Base-by-base conservation (phyloP, 2,113 vertebrate genomes). In the Rhinopomastus cyanomelas region DNA sequence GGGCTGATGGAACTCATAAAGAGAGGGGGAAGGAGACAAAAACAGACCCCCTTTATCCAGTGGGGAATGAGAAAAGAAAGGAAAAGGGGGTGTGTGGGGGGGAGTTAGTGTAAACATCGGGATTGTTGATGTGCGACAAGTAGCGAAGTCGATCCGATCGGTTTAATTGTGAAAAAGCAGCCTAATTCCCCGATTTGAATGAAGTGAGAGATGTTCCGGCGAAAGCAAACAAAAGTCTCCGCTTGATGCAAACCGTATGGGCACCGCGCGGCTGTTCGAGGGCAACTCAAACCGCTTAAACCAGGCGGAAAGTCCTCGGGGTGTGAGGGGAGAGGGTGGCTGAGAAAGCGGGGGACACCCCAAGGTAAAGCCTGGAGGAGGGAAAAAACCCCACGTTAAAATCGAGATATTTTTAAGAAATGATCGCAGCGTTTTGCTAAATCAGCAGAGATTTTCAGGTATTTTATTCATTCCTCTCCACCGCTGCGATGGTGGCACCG, bases 81-180 rank as follows among this genome's bases (percentile, higher is more conserved):
- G 18, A 61, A 26, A 37, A 22, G 16, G 23, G 34, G 6, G 10
- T 16, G 5, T 14, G 5, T 11, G 25, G 9, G 37, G 53, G 20
- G 15, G 48, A 16, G 15, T 78, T 26, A 80, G 74, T 88, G 86
- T 69, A 92, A 89, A 93, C 82, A 81, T 67, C 13, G 9, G 42
- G 44, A 83, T 91, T 88, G 80, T 93, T 91, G 89, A 81, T 90
- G 81, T 81, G 57, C 60, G 74, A 95, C 88, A 90, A 94, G 85
- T 87, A 88, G 76, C 81, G 19, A 10, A 71, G 48, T 32, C 34
- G 78, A 87, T 52, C 48, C 64, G 32, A 59, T 77, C 19, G 13
- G 23, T 89, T 93, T 81, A 79, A 77, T 88, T 61, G 86, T 30
- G 22, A 12, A 64, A 86, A 88, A 90, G 73, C 8, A 37, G 69